phyloP scores from a whole-genome alignment of 2,888 invertebrate genomes.

The Spilosoma lubricipeda region DNA sequence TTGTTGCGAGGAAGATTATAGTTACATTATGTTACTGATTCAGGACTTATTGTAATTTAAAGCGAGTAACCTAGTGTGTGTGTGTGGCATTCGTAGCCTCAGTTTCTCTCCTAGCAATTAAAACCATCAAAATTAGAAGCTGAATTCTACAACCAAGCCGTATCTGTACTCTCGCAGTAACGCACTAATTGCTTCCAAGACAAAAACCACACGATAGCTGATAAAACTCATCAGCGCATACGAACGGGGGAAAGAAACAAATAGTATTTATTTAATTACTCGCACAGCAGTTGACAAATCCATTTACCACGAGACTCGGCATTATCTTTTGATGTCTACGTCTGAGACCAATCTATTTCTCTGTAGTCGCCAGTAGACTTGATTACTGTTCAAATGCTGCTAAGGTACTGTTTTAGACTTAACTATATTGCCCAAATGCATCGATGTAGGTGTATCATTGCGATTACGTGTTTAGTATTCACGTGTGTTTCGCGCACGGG shows the following conservation, averaged over 20 bases:
- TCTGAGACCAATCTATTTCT: conserved; percentile 82
- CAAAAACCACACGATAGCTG: conserved; percentile 51
- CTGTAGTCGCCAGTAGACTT: conserved; percentile 70
- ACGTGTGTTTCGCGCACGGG: conserved; percentile 39
- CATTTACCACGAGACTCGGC: conserved; percentile 73
- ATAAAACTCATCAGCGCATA: conserved; percentile 63
- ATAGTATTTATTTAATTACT: conserved; percentile 81
- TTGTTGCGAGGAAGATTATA: too few relatives aligned
- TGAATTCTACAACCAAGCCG: conserved; percentile 8
- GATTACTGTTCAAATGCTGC: conserved; percentile 75
- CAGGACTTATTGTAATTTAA: not conserved
- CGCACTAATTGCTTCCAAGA: conserved; percentile 32
- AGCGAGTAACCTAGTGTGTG: not conserved
- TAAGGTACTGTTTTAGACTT: conserved; percentile 60
- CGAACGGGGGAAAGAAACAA: conserved; percentile 61
- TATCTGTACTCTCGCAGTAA: conserved; percentile 19
- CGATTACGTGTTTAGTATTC: conserved; percentile 50
- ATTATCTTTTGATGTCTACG: conserved; percentile 83
- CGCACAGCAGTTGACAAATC: conserved; percentile 81
- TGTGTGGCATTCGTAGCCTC: not conserved
- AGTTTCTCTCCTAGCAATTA: not conserved
- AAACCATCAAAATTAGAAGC: not conserved
- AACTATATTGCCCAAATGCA: conserved; percentile 58
- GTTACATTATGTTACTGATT: not conserved
- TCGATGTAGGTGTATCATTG: conserved; percentile 47